phyloP scores from a whole-genome alignment of 2,888 invertebrate species.

The Adineta ricciae region DNA sequence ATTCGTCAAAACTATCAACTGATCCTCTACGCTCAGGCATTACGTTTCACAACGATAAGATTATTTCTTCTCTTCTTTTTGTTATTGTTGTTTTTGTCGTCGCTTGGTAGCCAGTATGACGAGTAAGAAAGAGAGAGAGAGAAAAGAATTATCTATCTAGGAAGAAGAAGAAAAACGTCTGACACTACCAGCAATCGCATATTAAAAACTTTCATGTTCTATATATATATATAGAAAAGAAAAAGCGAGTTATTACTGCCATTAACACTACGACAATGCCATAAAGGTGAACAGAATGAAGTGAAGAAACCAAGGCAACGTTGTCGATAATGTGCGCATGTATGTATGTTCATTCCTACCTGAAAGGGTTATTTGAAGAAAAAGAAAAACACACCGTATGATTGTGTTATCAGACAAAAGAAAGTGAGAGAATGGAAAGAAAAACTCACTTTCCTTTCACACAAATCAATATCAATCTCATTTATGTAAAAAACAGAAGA shows the following conservation, averaged over 20 bases:
- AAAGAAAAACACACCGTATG: background rate
- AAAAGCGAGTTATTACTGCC: background rate
- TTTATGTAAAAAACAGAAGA: background rate
- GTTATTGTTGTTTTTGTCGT: background rate
- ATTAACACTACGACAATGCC: background rate
- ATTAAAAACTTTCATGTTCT: background rate
- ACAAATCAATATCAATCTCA: background rate
- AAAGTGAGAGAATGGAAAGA: background rate
- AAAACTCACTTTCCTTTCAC: background rate
- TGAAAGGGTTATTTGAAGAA: background rate
- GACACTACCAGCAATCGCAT: background rate
- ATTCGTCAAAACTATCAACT: constrained; percentile 3
- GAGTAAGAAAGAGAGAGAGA: background rate
- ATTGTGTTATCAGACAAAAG: background rate
- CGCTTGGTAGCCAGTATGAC: background rate
- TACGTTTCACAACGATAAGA: background rate
- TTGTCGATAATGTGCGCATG: background rate
- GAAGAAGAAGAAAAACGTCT: background rate
- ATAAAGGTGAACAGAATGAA: background rate
- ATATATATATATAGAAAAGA: background rate
- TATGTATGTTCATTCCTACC: background rate
- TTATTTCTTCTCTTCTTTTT: background rate
- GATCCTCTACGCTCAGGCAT: background rate
- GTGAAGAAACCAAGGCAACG: background rate
- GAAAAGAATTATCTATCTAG: background rate